phyloP scores from a whole-genome alignment of 2,113 vertebrate genomes.

The Ondatra zibethicus region DNA sequence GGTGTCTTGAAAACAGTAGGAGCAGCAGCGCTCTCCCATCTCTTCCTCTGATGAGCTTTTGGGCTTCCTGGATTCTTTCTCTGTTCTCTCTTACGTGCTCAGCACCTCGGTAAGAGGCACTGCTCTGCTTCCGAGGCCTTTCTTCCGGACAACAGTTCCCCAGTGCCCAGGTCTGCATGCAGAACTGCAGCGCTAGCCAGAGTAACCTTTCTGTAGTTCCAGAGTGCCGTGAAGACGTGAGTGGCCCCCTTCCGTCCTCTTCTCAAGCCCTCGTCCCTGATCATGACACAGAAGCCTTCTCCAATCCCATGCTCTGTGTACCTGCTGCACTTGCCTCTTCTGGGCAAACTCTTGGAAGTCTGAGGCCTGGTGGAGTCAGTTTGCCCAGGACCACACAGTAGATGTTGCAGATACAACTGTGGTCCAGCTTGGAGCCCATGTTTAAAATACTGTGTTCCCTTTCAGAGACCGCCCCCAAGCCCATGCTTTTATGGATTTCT shows the following conservation, averaged over 20 bases:
- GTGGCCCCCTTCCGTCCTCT: background rate
- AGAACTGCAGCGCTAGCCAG: background rate
- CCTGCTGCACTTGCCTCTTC: background rate
- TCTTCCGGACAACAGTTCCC: background rate
- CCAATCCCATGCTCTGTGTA: background rate
- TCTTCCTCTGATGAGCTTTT: background rate
- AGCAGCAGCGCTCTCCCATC: background rate
- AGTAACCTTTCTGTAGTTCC: background rate
- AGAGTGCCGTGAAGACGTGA: background rate
- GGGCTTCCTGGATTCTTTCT: background rate
- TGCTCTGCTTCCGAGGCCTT: background rate
- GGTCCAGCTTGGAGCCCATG: background rate
- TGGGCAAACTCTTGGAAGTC: background rate
- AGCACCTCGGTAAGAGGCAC: background rate
- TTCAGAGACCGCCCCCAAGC: background rate
- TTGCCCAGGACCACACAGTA: background rate
- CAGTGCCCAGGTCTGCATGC: background rate
- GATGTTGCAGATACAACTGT: background rate
- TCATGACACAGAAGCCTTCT: background rate
- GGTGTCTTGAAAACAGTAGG: background rate
- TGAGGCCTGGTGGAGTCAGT: background rate
- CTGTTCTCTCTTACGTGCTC: background rate
- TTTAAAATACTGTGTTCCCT: rapidly evolving
- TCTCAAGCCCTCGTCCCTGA: background rate
- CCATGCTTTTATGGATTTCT: background rate